Evolutionary conservation across 2,888 invertebrate genomes (phyloP).

Genomic region (Aethes cnicana): DNA sequence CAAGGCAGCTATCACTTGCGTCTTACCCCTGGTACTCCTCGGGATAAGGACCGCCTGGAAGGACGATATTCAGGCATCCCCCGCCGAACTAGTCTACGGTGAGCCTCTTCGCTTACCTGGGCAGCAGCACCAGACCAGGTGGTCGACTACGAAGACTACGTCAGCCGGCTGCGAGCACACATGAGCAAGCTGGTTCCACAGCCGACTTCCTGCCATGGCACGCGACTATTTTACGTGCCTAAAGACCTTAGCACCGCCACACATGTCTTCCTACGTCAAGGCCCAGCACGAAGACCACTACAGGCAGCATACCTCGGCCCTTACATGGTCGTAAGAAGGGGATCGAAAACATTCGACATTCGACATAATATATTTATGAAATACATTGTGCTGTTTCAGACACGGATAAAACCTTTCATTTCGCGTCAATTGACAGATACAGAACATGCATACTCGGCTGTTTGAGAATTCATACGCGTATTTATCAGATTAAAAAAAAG

Average conservation of each 20-base stretch:
- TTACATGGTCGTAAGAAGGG: neutral
- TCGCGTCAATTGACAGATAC: too few relatives aligned
- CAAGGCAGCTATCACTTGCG: neutral
- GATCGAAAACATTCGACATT: neutral
- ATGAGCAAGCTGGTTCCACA: neutral
- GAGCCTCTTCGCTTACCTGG: too few relatives aligned
- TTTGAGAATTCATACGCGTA: too few relatives aligned
- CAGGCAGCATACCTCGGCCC: neutral
- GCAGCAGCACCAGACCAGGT: neutral
- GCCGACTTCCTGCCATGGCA: neutral
- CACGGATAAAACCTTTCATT: too few relatives aligned
- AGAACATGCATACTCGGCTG: too few relatives aligned
- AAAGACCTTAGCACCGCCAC: neutral
- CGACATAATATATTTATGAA: too few relatives aligned
- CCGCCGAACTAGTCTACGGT: too few relatives aligned
- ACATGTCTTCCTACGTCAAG: neutral
- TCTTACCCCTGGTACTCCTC: too few relatives aligned
- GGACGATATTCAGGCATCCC: too few relatives aligned
- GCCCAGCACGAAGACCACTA: neutral
- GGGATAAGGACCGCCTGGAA: too few relatives aligned
- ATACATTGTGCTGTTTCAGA: too few relatives aligned
- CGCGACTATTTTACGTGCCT: neutral
- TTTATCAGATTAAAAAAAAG: too few relatives aligned
- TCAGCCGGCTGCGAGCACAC: neutral
- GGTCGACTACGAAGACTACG: neutral